Conservation (phyloP, 2,113 vertebrate genomes). For the Rutilus rutilus region DNA sequence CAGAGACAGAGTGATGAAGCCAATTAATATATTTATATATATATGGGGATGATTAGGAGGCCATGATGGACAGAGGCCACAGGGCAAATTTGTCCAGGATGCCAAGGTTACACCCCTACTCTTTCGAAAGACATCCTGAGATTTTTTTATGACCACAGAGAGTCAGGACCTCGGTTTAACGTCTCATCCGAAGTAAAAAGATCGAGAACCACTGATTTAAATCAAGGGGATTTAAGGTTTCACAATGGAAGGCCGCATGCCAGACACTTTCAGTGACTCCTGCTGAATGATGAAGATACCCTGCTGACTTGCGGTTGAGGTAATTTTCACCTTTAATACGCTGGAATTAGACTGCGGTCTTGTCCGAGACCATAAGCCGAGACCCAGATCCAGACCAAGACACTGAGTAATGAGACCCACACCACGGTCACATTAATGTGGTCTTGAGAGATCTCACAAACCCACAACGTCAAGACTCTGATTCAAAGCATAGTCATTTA, state of each 20-base stretch:
- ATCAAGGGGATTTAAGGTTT: conserved; percentile 1
- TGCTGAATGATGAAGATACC: conserved; percentile 22
- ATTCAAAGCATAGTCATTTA: conserved; percentile 1
- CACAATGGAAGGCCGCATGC: conserved; percentile 1
- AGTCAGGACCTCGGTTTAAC: too few relatives aligned
- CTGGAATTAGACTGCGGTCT: conserved; percentile 9
- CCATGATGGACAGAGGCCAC: too few relatives aligned
- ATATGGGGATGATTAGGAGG: too few relatives aligned
- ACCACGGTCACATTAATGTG: conserved; percentile 11
- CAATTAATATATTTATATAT: too few relatives aligned
- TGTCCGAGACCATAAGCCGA: conserved; percentile 23
- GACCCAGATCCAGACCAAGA: conserved; percentile 30
- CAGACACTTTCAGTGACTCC: conserved; percentile 8
- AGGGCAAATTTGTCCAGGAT: too few relatives aligned
- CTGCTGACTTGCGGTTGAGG: conserved; percentile 7
- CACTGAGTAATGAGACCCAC: conserved; percentile 12
- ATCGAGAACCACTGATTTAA: conserved; percentile 4
- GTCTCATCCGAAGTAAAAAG: neutral
- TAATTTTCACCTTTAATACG: conserved; percentile 17
- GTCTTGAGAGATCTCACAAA: neutral
- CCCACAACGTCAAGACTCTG: conserved; percentile 14
- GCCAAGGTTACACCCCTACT: too few relatives aligned
- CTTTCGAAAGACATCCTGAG: too few relatives aligned
- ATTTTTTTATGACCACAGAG: too few relatives aligned
- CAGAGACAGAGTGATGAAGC: too few relatives aligned